Conservation (phyloP, 53 echinoderm and acorn worm genomes). For the Hippasteria phrygiana region DNA sequence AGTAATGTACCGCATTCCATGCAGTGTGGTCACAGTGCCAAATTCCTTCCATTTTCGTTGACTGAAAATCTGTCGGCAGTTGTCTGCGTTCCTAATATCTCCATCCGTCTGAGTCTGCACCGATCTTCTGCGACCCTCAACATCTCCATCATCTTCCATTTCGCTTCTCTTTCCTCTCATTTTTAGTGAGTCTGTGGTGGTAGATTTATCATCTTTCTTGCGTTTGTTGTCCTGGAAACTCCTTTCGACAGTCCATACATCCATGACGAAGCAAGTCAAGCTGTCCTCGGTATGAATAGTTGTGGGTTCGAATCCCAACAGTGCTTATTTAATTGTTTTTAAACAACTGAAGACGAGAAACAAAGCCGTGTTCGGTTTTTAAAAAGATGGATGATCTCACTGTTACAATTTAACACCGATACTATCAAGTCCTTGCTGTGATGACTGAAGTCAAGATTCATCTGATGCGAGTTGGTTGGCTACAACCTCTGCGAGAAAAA, state of each 20-base stretch:
- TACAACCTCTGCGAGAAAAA: neutral
- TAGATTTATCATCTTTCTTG: neutral
- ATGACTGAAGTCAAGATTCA: no score
- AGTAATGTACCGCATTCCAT: constrained; percentile 81
- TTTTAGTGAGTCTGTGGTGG: neutral
- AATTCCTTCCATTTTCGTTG: constrained; percentile 65
- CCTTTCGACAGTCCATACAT: constrained; percentile 51
- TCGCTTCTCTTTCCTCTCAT: constrained; percentile 7
- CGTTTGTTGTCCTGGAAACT: neutral
- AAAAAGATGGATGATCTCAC: no score
- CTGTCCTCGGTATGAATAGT: neutral
- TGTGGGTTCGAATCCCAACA: neutral
- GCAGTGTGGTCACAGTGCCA: constrained; percentile 74
- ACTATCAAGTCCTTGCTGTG: no score
- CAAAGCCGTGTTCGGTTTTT: no score
- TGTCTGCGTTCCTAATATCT: neutral
- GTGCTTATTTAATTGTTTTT: no score
- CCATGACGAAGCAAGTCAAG: neutral
- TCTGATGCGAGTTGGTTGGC: neutral
- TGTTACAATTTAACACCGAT: no score
- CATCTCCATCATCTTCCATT: neutral
- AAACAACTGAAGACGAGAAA: no score
- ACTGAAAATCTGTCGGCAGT: constrained; percentile 25
- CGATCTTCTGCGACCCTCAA: constrained; percentile 18
- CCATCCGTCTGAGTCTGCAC: constrained; percentile 37